phyloP scores from a whole-genome alignment of 2,113 vertebrate genomes.

The Bujurquina vittata region DNA sequence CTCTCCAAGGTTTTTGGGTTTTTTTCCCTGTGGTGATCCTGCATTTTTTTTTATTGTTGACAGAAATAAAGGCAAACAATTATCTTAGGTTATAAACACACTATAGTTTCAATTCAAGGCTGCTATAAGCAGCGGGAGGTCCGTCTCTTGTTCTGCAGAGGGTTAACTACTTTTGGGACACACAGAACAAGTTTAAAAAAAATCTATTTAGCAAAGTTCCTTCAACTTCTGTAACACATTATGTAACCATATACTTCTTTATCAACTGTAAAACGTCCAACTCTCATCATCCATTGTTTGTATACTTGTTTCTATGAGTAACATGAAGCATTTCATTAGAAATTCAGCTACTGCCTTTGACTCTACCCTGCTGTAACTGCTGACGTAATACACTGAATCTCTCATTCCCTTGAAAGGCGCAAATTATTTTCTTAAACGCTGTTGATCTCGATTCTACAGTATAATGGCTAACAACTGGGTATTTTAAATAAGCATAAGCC shows the following conservation, averaged over 20 bases:
- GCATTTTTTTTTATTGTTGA: slow-evolving; percentile 11
- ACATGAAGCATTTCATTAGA: background rate
- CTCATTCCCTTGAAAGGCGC: background rate
- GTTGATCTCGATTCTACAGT: background rate
- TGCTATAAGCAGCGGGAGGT: background rate
- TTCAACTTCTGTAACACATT: background rate
- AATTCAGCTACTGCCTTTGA: background rate
- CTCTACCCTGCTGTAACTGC: background rate
- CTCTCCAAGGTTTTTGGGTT: background rate
- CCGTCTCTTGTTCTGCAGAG: background rate
- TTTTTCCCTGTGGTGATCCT: background rate
- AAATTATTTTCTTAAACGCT: background rate
- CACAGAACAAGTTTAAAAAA: background rate
- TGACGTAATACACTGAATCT: background rate
- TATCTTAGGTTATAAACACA: background rate
- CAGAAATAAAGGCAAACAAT: slow-evolving; percentile 20
- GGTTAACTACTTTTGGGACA: background rate
- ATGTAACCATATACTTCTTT: background rate
- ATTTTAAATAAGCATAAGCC: background rate
- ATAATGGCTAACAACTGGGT: background rate
- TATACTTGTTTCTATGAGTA: background rate
- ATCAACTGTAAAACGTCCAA: background rate
- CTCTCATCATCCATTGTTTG: background rate
- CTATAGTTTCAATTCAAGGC: background rate
- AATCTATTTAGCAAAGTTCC: background rate